Evolutionary conservation across 2,888 invertebrate genomes (phyloP), one percentile per base, ranked within the genome.

Genomic region (Calliphora vomitoria): DNA sequence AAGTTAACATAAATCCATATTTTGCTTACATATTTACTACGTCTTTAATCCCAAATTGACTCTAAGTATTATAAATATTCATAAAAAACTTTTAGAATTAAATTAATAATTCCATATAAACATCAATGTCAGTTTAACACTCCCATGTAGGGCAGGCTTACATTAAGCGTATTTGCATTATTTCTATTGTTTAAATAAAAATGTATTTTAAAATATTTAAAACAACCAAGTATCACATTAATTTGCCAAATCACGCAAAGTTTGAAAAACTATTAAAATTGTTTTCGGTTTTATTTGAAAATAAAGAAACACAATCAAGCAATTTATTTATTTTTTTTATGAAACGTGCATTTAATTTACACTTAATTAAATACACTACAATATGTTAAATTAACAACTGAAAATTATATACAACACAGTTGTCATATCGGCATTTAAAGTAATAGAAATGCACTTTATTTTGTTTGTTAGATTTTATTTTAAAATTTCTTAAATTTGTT

Each of bases 161-260:
- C 3, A n/a, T 60, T 53, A 18, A 60, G 15, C 1, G 0, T 31
- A 60, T 60, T 60, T 60, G 0, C 15, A 60, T 60, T 58, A 25
- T 58, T 25, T 20, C 20, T 31, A 15, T 60, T 31, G 15, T 15
- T 31, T 15, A 31, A 60, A 60, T 3, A 5, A 66, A 44, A 80
- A 62, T 69, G 6, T 50, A 47, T 64, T 50, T 35, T 20, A 50
- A 71, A 60, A 13, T 35, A 15, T 60, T 60, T 60, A 15, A 60
- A 6, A 15, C 15, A 50, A 64, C 11, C n/a, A 66, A 53, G 18
- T 71, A 69, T 35, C 55, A 76, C 75, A 85, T 81, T 81, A 76
- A 85, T 81, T 76, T 71, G 80, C 76, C 35, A 76, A 81, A 76
- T 76, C 85, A 85, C 85, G 75, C 62, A 85, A 75, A 76, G 3